Conservation (phyloP, 92 coral and sea anemone species). For the Palythoa caribaeorum region DNA sequence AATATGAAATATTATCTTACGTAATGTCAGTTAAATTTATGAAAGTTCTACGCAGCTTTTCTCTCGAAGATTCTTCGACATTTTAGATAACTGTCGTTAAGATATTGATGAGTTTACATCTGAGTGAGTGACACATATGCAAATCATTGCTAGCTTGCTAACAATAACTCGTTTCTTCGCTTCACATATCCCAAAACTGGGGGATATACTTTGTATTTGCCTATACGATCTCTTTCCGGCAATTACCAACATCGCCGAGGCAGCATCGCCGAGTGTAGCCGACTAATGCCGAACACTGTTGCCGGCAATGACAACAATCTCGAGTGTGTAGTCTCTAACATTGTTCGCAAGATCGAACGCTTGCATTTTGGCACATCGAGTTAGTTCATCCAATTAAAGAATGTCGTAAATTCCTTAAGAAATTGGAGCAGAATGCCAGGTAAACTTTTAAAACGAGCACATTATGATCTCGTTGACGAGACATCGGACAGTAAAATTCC, state of each 20-base stretch:
- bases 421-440: slow-evolving; percentile 74
- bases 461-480: slow-evolving; percentile 95
- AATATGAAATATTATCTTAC: too few species aligned
- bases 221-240: neutral
- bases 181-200: too few species aligned
- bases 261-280: neutral
- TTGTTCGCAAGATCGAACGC: neutral
- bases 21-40: too few species aligned
- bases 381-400: neutral
- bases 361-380: neutral
- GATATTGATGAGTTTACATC: too few species aligned
- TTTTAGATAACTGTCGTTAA: too few species aligned
- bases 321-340: slow-evolving; percentile 1
- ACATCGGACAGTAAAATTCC: slow-evolving; percentile 91
- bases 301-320: slow-evolving; percentile 20
- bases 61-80: too few species aligned
- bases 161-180: too few species aligned
- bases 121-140: too few species aligned
- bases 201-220: too few species aligned
- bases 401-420: slow-evolving; percentile 6
- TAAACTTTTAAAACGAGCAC: slow-evolving; percentile 70
- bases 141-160: too few species aligned
- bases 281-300: slow-evolving; percentile 15
- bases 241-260: neutral
- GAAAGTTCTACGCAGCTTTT: too few species aligned